A percentile compares a stretch with the other conserved stretches of the same genome.
phyloP scores from a whole-genome alignment of 2,113 vertebrate genomes.

The Oryzias melastigma region DNA sequence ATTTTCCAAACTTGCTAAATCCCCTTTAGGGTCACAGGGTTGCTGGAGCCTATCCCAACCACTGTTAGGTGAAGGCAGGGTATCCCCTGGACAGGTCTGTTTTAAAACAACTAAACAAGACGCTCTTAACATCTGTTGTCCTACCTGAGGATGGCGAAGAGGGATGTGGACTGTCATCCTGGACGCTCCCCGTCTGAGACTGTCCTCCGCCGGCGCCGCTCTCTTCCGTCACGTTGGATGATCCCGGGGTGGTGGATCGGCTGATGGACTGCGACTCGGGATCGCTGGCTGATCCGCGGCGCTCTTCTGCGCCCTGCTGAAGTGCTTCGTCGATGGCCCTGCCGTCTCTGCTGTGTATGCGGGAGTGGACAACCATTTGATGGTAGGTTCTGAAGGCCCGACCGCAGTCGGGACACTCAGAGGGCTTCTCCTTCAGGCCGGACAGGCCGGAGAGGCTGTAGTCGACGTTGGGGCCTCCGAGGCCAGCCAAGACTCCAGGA shows the following conservation, averaged over 20 bases:
- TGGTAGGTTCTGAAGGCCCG: conserved; percentile 97
- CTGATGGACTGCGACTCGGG: conserved; percentile 98
- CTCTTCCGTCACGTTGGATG: conserved; percentile 97
- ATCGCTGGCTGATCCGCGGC: conserved; percentile 94
- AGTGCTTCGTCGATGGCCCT: conserved; percentile 84
- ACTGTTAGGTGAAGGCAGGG: too few relatives aligned
- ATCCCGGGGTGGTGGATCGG: conserved; percentile 95
- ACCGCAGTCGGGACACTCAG: conserved; percentile 95
- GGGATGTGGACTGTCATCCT: conserved; percentile 97
- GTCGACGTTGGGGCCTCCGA: conserved; percentile 86
- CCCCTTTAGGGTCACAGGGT: too few relatives aligned
- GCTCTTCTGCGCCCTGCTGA: conserved; percentile 87
- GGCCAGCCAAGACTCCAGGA: conserved; percentile 58
- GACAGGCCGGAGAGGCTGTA: conserved; percentile 84
- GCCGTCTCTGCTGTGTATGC: conserved; percentile 92
- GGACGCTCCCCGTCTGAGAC: conserved; percentile 94
- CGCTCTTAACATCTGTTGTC: conserved; percentile 5
- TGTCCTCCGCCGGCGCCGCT: conserved; percentile 91
- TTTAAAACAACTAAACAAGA: too few relatives aligned
- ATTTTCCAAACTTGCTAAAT: too few relatives aligned
- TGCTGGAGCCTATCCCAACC: too few relatives aligned
- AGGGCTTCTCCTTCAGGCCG: conserved; percentile 89
- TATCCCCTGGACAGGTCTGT: too few relatives aligned
- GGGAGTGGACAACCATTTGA: conserved; percentile 97
- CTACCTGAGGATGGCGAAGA: conserved; percentile 98